Evolutionary conservation across 2,113 vertebrate genomes (phyloP), one percentile per base, ranked within the genome.

Genomic region (Progne subis): DNA sequence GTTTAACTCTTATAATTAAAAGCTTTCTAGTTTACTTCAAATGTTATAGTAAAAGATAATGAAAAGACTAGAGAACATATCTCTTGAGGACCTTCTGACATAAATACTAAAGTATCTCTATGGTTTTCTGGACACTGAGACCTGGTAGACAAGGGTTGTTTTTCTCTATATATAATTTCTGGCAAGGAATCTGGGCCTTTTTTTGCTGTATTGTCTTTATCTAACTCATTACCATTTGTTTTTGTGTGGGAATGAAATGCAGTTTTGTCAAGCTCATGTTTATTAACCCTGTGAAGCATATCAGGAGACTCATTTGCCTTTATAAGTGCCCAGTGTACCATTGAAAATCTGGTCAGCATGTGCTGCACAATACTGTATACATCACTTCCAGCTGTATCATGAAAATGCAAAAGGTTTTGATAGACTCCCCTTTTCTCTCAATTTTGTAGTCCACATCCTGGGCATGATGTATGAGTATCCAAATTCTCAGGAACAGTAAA

Each of bases 251-350:
- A 88, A 88, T 60, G 34, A 95, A 92, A 78, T 49, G 7, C 47
- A 28, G 37, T 88, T 90, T 92, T 93, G 60, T 90, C 59, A 86
- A 76, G 32, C 60, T 92, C 44, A 50, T 43, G 31, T 93, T 93
- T 91, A 78, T 95, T 83, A 93, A 92, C 82, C 55, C 53, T 68
- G 9, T 56, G 69, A 86, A 94, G 41, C 44, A 12, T 71, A 78
- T 52, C 24, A 37, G 41, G 63, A 63, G 88, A 56, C 64, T 41
- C n/a, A 20, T 52, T 80, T 90, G 68, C 79, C 47, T 93, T 90
- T 93, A 20, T 80, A 32, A 0, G 3, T 63, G 71, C 68, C 32
- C n/a, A 19, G 12, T 52, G 71, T 94, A 71, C 64, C 69, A 75
- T 18, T 79, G 39, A 55, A 67, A 92, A 92, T 59, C 32, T 24